These are phyloP conservation scores for Amyelois transitella DNA, from an alignment of 1,140 invertebrate species.

Conservation along the genomic window DNA sequence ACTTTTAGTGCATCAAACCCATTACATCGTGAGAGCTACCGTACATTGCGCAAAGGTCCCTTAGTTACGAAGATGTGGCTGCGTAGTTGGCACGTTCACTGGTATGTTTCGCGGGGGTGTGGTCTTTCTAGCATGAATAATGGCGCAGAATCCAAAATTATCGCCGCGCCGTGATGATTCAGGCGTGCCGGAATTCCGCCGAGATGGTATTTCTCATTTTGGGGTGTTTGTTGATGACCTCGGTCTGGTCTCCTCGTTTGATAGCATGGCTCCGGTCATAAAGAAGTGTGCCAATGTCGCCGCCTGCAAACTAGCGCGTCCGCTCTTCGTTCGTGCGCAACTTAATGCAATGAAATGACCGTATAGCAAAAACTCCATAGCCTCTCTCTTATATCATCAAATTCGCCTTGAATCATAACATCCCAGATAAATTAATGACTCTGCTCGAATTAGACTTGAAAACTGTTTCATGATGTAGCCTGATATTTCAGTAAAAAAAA, in stretches of 20 bases:
- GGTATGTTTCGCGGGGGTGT: conserved; percentile 30
- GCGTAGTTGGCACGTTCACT: conserved; percentile 39
- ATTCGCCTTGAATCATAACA: too few relatives aligned
- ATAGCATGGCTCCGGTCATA: conserved; percentile 45
- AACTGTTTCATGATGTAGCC: too few relatives aligned
- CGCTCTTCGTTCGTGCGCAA: conserved; percentile 57
- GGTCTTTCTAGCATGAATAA: conserved; percentile 22
- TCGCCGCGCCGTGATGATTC: conserved; percentile 50
- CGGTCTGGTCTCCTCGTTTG: conserved; percentile 41
- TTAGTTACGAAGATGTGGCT: conserved; percentile 22
- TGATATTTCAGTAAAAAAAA: conserved; percentile 13
- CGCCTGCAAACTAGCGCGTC: conserved; percentile 31
- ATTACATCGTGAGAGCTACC: conserved; percentile 26
- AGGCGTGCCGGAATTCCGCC: conserved; percentile 58
- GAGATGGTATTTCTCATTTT: conserved; percentile 46
- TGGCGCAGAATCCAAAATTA: conserved; percentile 27
- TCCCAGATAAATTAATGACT: too few relatives aligned
- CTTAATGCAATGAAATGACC: conserved; percentile 11
- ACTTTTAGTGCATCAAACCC: conserved; percentile 21
- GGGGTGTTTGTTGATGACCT: conserved; percentile 60
- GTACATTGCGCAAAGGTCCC: conserved; percentile 39
- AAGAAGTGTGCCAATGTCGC: conserved; percentile 71
- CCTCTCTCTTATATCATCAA: too few relatives aligned
- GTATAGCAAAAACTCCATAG: too few relatives aligned
- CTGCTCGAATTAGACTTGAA: too few relatives aligned